These are phyloP conservation scores for Ellobium chinense DNA, from an alignment of 2,888 invertebrate genomes.

Conservation along the genomic window DNA sequence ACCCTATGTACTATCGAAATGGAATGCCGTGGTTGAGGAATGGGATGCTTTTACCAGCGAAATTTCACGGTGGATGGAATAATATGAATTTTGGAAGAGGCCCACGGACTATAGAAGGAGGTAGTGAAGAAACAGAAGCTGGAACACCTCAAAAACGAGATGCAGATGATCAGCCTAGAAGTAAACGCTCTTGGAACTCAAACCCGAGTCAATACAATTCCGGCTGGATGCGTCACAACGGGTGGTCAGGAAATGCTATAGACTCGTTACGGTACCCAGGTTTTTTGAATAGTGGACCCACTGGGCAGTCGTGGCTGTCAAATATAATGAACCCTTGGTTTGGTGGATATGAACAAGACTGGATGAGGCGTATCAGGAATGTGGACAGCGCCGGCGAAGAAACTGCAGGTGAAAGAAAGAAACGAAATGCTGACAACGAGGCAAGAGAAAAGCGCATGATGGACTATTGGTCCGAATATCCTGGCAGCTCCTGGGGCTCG, in stretches of 20 bases:
- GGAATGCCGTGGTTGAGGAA: background rate
- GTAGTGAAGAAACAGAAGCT: background rate
- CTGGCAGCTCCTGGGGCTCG: background rate
- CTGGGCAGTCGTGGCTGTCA: background rate
- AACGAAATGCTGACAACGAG: background rate
- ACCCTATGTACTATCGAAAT: background rate
- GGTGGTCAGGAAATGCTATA: background rate
- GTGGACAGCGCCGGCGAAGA: background rate
- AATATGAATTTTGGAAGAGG: background rate
- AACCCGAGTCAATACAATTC: background rate
- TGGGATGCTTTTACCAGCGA: too few species aligned
- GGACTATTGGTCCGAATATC: background rate
- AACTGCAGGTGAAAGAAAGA: background rate
- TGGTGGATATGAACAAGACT: background rate
- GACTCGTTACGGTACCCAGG: background rate
- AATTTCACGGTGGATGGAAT: background rate
- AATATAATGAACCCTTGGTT: background rate
- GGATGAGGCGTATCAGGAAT: background rate
- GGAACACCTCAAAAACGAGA: background rate
- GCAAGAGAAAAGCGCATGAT: background rate
- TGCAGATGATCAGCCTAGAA: background rate
- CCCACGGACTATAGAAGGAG: background rate
- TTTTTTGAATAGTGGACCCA: background rate
- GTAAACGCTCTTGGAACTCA: slow-evolving; percentile 2
- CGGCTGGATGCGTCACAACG: background rate